Evolutionary conservation across 1,140 invertebrate genomes (phyloP).

Genomic region (Drosophila rufa): DNA sequence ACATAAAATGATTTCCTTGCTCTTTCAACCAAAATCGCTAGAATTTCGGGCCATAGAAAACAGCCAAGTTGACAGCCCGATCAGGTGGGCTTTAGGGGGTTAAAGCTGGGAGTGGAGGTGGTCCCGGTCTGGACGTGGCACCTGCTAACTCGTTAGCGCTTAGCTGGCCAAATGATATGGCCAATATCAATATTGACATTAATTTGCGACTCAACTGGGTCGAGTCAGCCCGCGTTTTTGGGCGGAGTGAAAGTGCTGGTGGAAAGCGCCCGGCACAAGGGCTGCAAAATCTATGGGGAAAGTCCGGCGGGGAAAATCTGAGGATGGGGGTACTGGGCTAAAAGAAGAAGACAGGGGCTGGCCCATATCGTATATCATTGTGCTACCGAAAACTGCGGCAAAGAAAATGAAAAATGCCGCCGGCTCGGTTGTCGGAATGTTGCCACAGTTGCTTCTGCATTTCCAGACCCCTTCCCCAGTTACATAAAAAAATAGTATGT

Average conservation of each 20-base stretch:
- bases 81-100: not conserved
- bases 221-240: not conserved
- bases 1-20: not conserved
- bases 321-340: too few species aligned
- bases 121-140: slow-evolving; percentile 28
- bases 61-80: not conserved
- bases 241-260: slow-evolving; percentile 29
- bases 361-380: slow-evolving; percentile 71
- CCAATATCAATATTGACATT: slow-evolving; percentile 77
- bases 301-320: not conserved
- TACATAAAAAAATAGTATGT: slow-evolving; percentile 8
- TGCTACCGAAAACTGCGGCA: slow-evolving; percentile 31
- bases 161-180: slow-evolving; percentile 60
- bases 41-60: not conserved
- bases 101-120: not conserved
- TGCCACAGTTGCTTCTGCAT: slow-evolving; percentile 56
- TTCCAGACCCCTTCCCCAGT: slow-evolving; percentile 4
- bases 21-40: too few species aligned
- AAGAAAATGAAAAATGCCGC: slow-evolving; percentile 65
- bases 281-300: not conserved
- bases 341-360: slow-evolving; percentile 35
- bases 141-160: slow-evolving; percentile 66
- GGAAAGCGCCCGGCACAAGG: not conserved
- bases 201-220: slow-evolving; percentile 52
- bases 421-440: slow-evolving; percentile 29